A percentile compares a stretch with the other conserved stretches of the same genome.
phyloP scores from a whole-genome alignment of 2,113 vertebrate genomes.

The Seriola dumerili region DNA sequence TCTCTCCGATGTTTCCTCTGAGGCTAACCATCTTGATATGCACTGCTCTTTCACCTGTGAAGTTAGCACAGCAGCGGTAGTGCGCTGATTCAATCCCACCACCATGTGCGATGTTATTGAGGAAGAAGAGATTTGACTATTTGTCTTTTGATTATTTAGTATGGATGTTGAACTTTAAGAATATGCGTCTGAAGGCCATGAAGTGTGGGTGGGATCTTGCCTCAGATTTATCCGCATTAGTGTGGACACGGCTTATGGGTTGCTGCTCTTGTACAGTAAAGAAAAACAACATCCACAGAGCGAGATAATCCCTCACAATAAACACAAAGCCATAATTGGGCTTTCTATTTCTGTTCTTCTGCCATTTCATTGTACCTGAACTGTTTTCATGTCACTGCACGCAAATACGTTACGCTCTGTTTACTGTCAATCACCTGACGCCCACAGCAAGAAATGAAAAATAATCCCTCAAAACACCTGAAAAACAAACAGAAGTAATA shows the following conservation, averaged over 20 bases:
- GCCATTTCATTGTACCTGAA: slow-evolving; percentile 32
- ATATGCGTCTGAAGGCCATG: background rate
- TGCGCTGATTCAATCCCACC: background rate
- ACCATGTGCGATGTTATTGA: background rate
- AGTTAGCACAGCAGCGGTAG: no score
- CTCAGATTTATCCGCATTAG: slow-evolving; percentile 12
- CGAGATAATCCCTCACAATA: slow-evolving; percentile 53
- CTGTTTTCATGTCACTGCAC: slow-evolving; percentile 14
- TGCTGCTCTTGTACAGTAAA: background rate
- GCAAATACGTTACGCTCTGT: slow-evolving; percentile 31
- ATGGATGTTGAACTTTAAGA: slow-evolving; percentile 12
- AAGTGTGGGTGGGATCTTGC: slow-evolving; percentile 19
- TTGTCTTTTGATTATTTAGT: slow-evolving; percentile 5
- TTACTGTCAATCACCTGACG: slow-evolving; percentile 44
- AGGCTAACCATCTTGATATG: no score
- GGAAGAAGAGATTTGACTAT: background rate
- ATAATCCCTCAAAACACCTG: slow-evolving; percentile 37
- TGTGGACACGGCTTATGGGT: slow-evolving; percentile 1
- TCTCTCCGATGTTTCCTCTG: no score
- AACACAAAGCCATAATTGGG: slow-evolving; percentile 42
- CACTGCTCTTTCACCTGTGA: no score
- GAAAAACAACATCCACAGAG: slow-evolving; percentile 33
- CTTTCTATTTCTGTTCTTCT: slow-evolving; percentile 41
- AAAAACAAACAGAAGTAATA: slow-evolving; percentile 1
- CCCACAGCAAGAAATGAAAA: background rate